Base-by-base conservation (phyloP, 1,140 invertebrate species). In the Doryteuthis pealeii region DNA sequence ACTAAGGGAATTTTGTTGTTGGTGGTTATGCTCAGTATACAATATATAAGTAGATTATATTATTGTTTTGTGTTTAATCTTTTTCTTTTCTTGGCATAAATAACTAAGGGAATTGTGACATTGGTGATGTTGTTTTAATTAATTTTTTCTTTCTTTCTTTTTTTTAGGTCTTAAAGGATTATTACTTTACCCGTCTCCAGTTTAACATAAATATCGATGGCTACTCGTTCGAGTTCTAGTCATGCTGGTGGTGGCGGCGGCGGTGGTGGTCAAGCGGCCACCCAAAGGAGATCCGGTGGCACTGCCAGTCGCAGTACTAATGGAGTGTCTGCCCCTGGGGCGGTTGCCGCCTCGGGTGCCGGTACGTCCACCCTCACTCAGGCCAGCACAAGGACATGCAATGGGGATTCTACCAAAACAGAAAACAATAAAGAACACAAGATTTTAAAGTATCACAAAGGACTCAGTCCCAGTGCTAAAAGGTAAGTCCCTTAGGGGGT, bases 391-490 rank as follows among this genome's bases (percentile, higher is more conserved):
- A 62, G 54, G 18, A n/a, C 54, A 22, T 62, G 54, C 26, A 62
- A 62, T 62, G 54, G 54, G 6, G 54, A 62, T 62, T 62, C 54
- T 62, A 62, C 10, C 18, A 62, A 62, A 62, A 62, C 18, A 14
- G 54, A 62, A 5, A 40, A 40, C 35, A 62, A 32, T 26, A 33
- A 68, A 68, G 66, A 68, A 18, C 31, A 68, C 30, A 68, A 68
- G 66, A 30, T 31, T 30, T 33, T 32, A 31, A 68, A 68, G 30
- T 32, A 32, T 32, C 66, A 32, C 66, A 68, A 68, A 68, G 66
- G 66, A 68, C 66, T 68, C 28, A 68, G 66, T 22, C 66, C 66
- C 6, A 68, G 66, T 68, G 66, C 66, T 22, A 68, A 68, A 33
- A 68, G 66, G 66, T 68, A 18, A 68, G 66, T 12, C 26, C n/a